Base-by-base conservation (phyloP, 2,888 invertebrate species). In the Cheilosia grossa region DNA sequence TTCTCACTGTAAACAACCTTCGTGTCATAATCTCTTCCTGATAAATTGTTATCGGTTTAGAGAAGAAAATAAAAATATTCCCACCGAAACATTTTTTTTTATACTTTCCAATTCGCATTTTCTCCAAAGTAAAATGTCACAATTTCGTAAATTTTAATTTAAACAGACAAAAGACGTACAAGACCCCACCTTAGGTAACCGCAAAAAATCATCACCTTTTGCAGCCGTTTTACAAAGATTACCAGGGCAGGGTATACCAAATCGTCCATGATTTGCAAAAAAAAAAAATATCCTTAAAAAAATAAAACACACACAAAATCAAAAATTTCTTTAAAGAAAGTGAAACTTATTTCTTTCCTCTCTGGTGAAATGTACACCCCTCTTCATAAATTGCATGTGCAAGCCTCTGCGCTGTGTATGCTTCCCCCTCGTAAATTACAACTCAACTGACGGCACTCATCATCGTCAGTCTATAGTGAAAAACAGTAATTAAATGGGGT, bases 401-500 rank as follows among this genome's bases (percentile, higher is more conserved):
- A 75, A 74, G 75, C 85, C 85, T 63, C 61, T 73, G 58, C 54
- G 19, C 19, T 67, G 63, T 44, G 24, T 42, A 49, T 5, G 13
- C 13, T 6, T 19, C 42, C 81, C 81, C 67, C 70, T 85, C 72
- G 69, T 85, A 81, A 81, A 85, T 85, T 85, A 44, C 63, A 85
- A 67, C 72, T 63, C 19, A 75, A 80, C 66, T 72, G 80, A 69
- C 64, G 79, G 79, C 44, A 73, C 73, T 69, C 82, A 79, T 67
- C 77, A 81, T 69, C 63, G 61, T 58, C 73, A 73, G 74, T 70
- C 21, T 19, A 1, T 13, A 44, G 47, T 59, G 74, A 49, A 75
- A 64, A 77, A 81, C 72, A 67, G 77, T 75, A 85, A 85, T 85
- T 85, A 81, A 77, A 75, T 80, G 72, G 85, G 85, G 75, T 81